Percentiles rank a stretch among this genome's conserved stretches.
Evolutionary conservation across 2,797 vertebrate genomes (phyloP).

Genomic region (Cynodonichthys magdalenae): DNA sequence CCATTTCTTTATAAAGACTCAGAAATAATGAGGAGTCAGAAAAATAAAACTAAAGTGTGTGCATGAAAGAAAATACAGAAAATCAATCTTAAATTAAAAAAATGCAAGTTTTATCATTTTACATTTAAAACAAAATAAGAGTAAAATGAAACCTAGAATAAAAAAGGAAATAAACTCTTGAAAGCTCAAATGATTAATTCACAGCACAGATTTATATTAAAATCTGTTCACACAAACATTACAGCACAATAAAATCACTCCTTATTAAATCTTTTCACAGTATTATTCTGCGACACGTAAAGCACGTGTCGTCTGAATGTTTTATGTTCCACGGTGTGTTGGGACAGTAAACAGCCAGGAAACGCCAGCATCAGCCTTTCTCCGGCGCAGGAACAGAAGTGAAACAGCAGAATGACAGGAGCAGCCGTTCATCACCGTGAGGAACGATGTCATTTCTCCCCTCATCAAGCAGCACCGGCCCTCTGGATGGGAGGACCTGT

Average conservation of each 20-base stretch:
- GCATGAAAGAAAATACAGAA: not conserved
- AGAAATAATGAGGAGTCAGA: conserved; percentile 11
- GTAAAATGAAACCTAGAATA: too few species aligned
- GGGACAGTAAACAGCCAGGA: conserved; percentile 27
- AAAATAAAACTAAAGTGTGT: not conserved
- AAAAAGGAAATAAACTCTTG: not conserved
- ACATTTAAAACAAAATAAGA: too few species aligned
- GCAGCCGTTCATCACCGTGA: conserved; percentile 59
- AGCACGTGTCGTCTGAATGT: conserved; percentile 3
- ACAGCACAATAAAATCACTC: conserved; percentile 1
- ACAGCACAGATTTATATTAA: not conserved
- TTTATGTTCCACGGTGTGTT: conserved; percentile 13
- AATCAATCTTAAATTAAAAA: too few species aligned
- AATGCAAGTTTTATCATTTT: too few species aligned
- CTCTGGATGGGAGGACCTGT: conserved; percentile 48
- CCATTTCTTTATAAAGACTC: conserved; percentile 2
- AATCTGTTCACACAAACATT: not conserved
- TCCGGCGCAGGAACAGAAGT: conserved; percentile 50
- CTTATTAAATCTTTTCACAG: conserved; percentile 9
- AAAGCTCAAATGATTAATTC: not conserved
- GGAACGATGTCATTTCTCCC: conserved; percentile 48
- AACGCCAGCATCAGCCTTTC: conserved; percentile 51
- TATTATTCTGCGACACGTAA: conserved; percentile 18
- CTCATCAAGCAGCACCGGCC: conserved; percentile 64
- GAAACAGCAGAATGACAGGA: conserved; percentile 49